Evolutionary conservation across 2,797 vertebrate species (phyloP).

Genomic region (Valencia hispanica): DNA sequence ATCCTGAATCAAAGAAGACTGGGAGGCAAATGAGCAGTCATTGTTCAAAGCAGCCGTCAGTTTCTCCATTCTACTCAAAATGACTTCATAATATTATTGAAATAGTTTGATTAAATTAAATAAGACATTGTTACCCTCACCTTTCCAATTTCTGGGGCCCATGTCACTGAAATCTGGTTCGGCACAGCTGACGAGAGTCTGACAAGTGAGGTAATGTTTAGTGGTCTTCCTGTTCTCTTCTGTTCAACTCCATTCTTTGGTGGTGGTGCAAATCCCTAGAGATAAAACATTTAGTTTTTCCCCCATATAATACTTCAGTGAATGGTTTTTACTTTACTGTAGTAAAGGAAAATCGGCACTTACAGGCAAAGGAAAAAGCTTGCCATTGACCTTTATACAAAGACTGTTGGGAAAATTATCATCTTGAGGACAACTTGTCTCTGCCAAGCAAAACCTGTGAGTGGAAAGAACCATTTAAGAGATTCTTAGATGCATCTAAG

Average conservation of each 20-base stretch:
- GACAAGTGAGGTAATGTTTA: constrained; percentile 96
- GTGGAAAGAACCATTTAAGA: constrained; percentile 24
- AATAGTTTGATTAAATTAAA: not conserved
- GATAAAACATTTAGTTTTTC: not conserved
- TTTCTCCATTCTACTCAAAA: too few species aligned
- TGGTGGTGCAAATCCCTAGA: constrained; percentile 91
- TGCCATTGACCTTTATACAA: constrained; percentile 98
- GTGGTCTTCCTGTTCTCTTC: constrained; percentile 92
- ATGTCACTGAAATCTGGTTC: constrained; percentile 97
- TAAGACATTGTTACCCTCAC: constrained; percentile 68
- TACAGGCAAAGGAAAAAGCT: constrained; percentile 95
- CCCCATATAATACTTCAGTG: not conserved
- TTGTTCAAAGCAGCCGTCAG: too few species aligned
- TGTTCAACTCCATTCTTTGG: constrained; percentile 98
- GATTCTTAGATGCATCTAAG: not conserved
- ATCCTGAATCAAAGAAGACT: too few species aligned
- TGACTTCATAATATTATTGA: not conserved
- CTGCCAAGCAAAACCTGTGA: constrained; percentile 93
- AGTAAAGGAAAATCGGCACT: constrained; percentile 63
- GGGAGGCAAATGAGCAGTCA: too few species aligned
- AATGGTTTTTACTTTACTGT: not conserved
- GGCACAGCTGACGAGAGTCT: constrained; percentile 94
- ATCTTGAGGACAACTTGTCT: constrained; percentile 98
- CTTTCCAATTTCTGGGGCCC: constrained; percentile 98
- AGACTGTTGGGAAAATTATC: constrained; percentile 96